Conservation (phyloP, 2,888 invertebrate species). For the Agrenia bidenticulata region DNA sequence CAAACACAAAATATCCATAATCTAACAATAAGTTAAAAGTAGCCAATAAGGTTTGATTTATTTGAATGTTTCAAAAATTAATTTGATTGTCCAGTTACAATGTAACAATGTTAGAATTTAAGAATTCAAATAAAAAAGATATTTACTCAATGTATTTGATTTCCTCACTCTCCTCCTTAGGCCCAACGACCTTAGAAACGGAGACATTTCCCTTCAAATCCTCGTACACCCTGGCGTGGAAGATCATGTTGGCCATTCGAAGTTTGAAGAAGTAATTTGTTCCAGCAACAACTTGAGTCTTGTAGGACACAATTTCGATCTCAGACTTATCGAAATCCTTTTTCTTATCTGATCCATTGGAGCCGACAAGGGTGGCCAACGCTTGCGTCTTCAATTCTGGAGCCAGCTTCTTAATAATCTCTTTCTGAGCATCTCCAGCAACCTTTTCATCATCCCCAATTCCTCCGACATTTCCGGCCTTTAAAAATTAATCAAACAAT, state of each 20-base stretch:
- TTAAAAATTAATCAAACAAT: too few relatives aligned
- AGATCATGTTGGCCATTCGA: constrained; percentile 51
- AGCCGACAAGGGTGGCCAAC: constrained; percentile 5
- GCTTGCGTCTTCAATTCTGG: constrained; percentile 25
- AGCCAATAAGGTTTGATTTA: too few relatives aligned
- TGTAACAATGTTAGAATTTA: neutral
- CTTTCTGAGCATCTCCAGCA: constrained; percentile 18
- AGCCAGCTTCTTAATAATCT: constrained; percentile 16
- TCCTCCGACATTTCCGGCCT: constrained; percentile 22
- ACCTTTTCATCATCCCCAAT: constrained; percentile 26
- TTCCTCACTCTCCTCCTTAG: constrained; percentile 53
- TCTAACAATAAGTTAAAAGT: too few relatives aligned
- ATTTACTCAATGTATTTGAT: constrained; percentile 54
- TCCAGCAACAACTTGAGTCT: constrained; percentile 57
- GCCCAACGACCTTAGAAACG: constrained; percentile 53
- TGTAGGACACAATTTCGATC: constrained; percentile 56
- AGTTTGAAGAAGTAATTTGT: constrained; percentile 57
- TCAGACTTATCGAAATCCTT: constrained; percentile 35
- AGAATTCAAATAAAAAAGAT: neutral
- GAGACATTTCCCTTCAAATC: constrained; percentile 54
- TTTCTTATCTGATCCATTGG: constrained; percentile 13
- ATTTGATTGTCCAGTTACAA: neutral
- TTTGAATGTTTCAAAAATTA: neutral
- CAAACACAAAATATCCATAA: too few relatives aligned
- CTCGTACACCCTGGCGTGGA: constrained; percentile 56